Evolutionary conservation across 2,797 vertebrate genomes (phyloP), one percentile per base, ranked within the genome.

Genomic region (Poecilia velifera): DNA sequence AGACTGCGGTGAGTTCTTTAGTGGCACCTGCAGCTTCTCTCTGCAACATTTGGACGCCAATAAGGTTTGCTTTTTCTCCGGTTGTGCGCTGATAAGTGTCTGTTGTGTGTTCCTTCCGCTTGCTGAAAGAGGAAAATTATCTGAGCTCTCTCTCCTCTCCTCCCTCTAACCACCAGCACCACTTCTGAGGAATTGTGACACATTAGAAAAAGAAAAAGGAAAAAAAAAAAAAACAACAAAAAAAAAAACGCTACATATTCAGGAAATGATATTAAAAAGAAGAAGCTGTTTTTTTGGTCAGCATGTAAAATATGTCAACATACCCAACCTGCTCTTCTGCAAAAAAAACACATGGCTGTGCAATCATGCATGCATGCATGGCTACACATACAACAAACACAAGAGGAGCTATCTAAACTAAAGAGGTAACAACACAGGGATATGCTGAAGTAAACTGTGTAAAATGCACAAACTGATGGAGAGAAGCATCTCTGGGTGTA

Each of bases 321-420:
- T 64, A 71, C 36, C 31, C 1, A 90, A 92, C 93, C 82, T 73
- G 89, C 87, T 90, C 77, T 73, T 86, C 62, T 86, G 86, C 83
- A 89, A 41, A 89, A 34, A 76, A 82, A 68, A 49, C 78, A 73
- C 88, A 81, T 85, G 84, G 77, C 73, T 74, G n/a, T 75, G 66
- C 53, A 41, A 41, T 41, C 41, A 78, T 71, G 39, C 68, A 73
- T 68, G 39, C 18, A 41, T 46, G 68, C 79, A 74, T 59, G 62
- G 70, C 64, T 82, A 80, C 81, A 51, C 83, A 82, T 77, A 88
- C 76, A 47, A 73, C 73, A 88, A 86, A 66, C 36, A 77, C n/a
- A 72, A 31, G 47, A 3, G 31, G 74, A 4, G 39, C 76, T 3
- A 64, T 13, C 31, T 71, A 13, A 70, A 72, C 64, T 28, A 74